These are phyloP conservation scores for Zaprionus tsacasi DNA, from an alignment of 1,140 invertebrate genomes.

Conservation along the genomic window DNA sequence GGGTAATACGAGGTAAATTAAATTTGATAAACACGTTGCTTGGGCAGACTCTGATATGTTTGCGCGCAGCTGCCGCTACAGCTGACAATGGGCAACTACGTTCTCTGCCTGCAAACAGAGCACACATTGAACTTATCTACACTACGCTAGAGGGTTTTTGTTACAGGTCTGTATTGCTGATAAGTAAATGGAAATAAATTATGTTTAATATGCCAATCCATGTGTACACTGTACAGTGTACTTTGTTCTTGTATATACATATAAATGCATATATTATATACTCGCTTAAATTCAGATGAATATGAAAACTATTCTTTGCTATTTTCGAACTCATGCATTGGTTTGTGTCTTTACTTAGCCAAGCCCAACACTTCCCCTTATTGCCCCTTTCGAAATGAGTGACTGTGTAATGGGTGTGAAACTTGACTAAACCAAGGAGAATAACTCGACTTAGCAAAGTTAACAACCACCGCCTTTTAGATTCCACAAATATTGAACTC, in stretches of 20 bases:
- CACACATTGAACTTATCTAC: background rate
- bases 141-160: background rate
- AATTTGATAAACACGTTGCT: background rate
- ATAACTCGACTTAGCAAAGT: background rate
- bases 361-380: background rate
- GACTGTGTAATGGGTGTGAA: background rate
- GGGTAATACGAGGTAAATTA: background rate
- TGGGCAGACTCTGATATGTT: background rate
- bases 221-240: too few species aligned
- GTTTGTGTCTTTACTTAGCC: background rate
- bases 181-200: background rate
- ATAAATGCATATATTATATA: too few species aligned
- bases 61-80: constrained; percentile 18
- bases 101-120: background rate
- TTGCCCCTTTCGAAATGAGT: background rate
- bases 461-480: background rate
- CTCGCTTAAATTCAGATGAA: too few species aligned
- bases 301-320: too few species aligned
- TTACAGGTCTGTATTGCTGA: background rate
- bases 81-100: constrained; percentile 14
- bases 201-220: too few species aligned
- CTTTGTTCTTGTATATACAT: too few species aligned
- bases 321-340: background rate
- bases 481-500: background rate
- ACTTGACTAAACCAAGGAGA: background rate